phyloP scores from a whole-genome alignment of 2,888 invertebrate genomes.

The Lacanobia oleracea region DNA sequence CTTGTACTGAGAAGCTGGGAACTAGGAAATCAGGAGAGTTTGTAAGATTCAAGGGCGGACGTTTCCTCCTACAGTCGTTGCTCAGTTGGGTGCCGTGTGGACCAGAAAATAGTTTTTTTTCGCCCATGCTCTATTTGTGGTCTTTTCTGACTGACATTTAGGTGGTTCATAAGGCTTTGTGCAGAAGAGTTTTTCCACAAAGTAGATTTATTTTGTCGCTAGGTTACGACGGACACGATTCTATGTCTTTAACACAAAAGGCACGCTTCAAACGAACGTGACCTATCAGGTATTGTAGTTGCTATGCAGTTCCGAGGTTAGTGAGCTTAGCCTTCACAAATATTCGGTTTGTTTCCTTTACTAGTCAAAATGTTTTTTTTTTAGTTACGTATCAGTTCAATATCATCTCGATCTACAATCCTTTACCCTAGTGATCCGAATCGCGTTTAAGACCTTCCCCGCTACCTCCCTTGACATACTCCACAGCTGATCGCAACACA shows the following conservation, averaged over 20 bases:
- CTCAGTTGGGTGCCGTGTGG: too few relatives aligned
- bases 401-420: not conserved
- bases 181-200: too few relatives aligned
- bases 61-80: too few relatives aligned
- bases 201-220: not conserved
- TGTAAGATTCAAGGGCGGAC: too few relatives aligned
- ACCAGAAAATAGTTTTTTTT: too few relatives aligned
- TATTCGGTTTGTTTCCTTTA: not conserved
- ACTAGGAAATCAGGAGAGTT: too few relatives aligned
- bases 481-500: constrained; percentile 34
- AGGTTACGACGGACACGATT: not conserved
- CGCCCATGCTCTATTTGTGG: too few relatives aligned
- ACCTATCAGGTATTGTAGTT: not conserved
- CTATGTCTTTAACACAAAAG: not conserved
- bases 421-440: not conserved
- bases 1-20: not conserved
- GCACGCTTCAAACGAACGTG: not conserved
- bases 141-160: too few relatives aligned
- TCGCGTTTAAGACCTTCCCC: not conserved
- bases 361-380: not conserved
- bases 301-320: not conserved
- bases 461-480: not conserved
- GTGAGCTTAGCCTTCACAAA: not conserved
- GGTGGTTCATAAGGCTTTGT: too few relatives aligned
- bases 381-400: not conserved